Evolutionary conservation across 2,113 vertebrate genomes (phyloP), one percentile per base, ranked within the genome.

Genomic region (Heloderma charlesbogerti): DNA sequence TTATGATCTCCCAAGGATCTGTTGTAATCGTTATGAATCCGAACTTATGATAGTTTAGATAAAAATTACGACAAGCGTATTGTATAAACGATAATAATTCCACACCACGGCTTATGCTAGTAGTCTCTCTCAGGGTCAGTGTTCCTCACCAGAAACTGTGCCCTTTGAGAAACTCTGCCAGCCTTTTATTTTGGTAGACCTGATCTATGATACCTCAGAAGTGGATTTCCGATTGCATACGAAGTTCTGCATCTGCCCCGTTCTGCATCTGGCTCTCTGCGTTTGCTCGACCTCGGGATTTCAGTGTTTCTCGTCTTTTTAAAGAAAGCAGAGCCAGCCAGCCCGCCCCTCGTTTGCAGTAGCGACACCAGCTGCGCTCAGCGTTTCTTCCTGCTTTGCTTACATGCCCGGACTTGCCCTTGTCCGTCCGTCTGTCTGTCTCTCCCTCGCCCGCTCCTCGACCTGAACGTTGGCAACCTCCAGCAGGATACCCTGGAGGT

Each of bases 331-430:
- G 13, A 43, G 8, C 6, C 27, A 1, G 27, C 48, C n/a, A 15
- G 15, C 43, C 69, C 40, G 2, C 43, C 40, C 77, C 4, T 20
- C 22, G 1, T 54, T 77, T 43, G 6, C 29, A 31, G 13, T 45
- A 34, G 67, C 27, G 63, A 45, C 43, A 45, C 22, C 81, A 78
- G 12, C n/a, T 27, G 20, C 3, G 20, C 60, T 18, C 60, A 12
- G 16, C 12, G 16, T 4, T 63, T 72, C 9, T 63, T 72, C 9
- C 15, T 40, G 67, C 12, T 9, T 40, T 13, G 3, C 7, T 3
- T 22, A 29, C 86, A 89, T 66, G 91, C 6, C 91, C 0, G 66
- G 83, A 31, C 90, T 85, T 91, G 90, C 20, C n/a, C n/a, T n/a
- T n/a, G n/a, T n/a, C n/a, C n/a, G n/a, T n/a, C n/a, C n/a, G n/a